Evolutionary conservation across 2,888 invertebrate species (phyloP), one percentile per base, ranked within the genome.

Genomic region (Idaea dimidiata): DNA sequence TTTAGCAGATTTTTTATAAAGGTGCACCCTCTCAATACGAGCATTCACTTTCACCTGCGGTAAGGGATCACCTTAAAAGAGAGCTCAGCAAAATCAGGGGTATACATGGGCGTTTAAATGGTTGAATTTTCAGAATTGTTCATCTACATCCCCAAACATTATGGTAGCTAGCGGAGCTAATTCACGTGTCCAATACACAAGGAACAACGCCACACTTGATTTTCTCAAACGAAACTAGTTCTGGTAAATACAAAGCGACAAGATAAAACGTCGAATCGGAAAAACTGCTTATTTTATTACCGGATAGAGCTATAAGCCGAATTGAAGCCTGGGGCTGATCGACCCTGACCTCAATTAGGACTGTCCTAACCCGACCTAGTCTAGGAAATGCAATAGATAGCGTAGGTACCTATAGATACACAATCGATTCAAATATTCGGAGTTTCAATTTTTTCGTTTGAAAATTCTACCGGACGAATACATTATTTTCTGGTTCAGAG

Each of bases 261-360:
- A 82, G 84, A 87, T 86, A 89, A 87, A 88, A 84, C 83, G 83
- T 81, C 73, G 83, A 88, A 87, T 89, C 86, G 86, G 86, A 88
- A 89, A 88, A 90, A 91, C 89, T 89, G 89, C 89, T 91, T 89
- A 91, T 90, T 91, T 91, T 89, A 90, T 89, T 86, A 82, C 81
- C 74, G 76, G 76, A 74, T 74, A 70, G 81, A 83, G 82, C 82
- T 83, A 82, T 80, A 81, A 83, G 81, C 80, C 83, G 84, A 82
- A 82, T 77, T 79, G 79, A 79, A 83, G 82, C 84, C 80, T 77
- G 78, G 75, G 73, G 77, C 74, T 76, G 77, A 80, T 83, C 81
- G 79, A 83, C 75, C 71, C 75, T 76, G 77, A 80, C 82, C 84
- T 81, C 83, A 83, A 87, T 87, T 84, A 86, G 82, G 81, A 32